Conservation (phyloP, 2,888 invertebrate species). For the Imbricaverruca yamaguchii region DNA sequence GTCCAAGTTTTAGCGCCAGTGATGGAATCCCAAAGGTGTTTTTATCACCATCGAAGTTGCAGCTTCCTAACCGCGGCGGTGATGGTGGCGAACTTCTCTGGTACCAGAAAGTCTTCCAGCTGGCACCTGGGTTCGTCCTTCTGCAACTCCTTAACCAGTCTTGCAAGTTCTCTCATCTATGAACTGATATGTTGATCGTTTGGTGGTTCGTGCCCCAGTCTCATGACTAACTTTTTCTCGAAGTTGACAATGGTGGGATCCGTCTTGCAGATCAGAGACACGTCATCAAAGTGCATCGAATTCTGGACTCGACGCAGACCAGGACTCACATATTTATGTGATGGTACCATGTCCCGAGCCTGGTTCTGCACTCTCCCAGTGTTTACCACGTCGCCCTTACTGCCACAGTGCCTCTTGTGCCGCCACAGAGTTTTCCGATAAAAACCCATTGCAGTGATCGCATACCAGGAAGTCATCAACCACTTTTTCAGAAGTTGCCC, state of each 20-base stretch:
- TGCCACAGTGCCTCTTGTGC: conserved; percentile 4
- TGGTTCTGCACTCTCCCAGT: background rate
- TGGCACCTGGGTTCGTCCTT: background rate
- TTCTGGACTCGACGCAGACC: background rate
- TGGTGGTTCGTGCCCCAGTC: background rate
- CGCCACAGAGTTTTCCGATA: background rate
- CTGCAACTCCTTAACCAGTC: background rate
- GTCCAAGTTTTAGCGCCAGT: background rate
- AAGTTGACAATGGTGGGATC: background rate
- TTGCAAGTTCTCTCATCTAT: background rate
- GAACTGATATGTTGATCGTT: background rate
- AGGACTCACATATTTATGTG: background rate
- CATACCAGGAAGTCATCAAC: background rate
- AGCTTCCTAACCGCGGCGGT: background rate
- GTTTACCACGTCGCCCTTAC: background rate
- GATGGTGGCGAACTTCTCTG: background rate
- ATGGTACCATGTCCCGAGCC: background rate
- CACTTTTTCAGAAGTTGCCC: background rate
- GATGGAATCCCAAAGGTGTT: background rate
- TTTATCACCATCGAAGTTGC: background rate
- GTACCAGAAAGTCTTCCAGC: background rate
- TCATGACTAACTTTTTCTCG: background rate
- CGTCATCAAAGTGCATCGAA: background rate
- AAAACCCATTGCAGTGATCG: background rate
- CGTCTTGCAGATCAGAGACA: background rate